A percentile compares a stretch with the other conserved stretches of the same genome.
phyloP scores from a whole-genome alignment of 23 tunicate species.

The Ascidia mentula region DNA sequence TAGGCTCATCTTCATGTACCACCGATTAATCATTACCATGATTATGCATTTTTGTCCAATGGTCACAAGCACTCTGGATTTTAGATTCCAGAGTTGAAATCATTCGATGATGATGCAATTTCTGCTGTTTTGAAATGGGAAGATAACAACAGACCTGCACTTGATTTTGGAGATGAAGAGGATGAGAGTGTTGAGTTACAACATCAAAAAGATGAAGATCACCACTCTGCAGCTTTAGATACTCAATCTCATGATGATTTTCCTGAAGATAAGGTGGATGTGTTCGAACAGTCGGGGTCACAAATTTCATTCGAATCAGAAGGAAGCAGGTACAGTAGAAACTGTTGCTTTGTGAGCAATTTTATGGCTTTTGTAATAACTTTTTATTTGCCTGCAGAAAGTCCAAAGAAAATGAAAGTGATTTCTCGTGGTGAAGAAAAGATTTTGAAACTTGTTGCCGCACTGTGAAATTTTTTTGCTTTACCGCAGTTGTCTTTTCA shows the following conservation, averaged over 20 bases:
- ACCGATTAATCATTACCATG: too few relatives aligned
- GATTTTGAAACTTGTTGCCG: too few relatives aligned
- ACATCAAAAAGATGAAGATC: background rate
- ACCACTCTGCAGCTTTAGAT: background rate
- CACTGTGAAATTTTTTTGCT: too few relatives aligned
- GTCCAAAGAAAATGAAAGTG: background rate
- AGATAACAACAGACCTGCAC: background rate
- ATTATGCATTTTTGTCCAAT: too few relatives aligned
- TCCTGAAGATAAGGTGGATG: background rate
- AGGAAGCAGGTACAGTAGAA: background rate
- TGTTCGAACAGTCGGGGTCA: background rate
- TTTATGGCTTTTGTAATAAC: too few relatives aligned
- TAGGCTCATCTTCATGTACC: too few relatives aligned
- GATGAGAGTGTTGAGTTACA: background rate
- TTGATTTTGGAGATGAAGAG: background rate
- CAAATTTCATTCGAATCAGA: background rate
- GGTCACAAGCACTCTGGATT: background rate
- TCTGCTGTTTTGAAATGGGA: background rate
- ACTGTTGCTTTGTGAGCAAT: too few relatives aligned
- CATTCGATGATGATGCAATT: constrained; percentile 7
- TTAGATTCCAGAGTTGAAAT: background rate
- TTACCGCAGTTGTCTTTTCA: too few relatives aligned
- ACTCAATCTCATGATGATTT: background rate
- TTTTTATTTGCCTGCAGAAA: background rate
- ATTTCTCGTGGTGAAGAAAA: background rate